Conservation (phyloP, 2,797 vertebrate genomes). For the Buphagus erythrorhynchus region DNA sequence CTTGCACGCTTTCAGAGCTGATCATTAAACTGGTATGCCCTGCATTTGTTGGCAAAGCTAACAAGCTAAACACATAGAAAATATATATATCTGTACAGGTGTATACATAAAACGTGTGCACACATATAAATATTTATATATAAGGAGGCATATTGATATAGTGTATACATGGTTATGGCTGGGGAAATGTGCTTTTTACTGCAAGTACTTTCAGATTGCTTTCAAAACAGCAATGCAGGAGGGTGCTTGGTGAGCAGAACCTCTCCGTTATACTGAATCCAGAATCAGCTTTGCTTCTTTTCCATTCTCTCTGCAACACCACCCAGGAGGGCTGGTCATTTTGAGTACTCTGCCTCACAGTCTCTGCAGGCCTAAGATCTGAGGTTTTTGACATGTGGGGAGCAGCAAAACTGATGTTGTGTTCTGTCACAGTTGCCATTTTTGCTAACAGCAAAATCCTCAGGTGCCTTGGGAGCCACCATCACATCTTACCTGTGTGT, state of each 20-base stretch:
- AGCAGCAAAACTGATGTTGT: neutral
- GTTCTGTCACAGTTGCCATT: neutral
- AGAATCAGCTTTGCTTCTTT: neutral
- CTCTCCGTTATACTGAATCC: neutral
- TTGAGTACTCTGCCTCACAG: neutral
- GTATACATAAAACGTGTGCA: neutral
- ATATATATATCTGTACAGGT: neutral
- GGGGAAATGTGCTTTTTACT: neutral
- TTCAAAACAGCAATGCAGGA: neutral
- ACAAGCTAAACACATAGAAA: neutral
- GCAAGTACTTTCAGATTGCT: neutral
- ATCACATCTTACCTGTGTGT: constrained; percentile 12
- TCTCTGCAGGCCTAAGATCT: neutral
- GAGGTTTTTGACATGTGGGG: neutral
- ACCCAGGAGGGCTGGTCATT: neutral
- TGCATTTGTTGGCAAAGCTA: neutral
- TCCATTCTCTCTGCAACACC: neutral
- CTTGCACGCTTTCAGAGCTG: neutral
- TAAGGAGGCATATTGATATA: neutral
- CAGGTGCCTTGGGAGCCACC: neutral
- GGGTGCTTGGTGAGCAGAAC: neutral
- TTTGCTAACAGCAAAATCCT: neutral
- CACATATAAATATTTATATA: neutral
- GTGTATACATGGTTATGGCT: neutral
- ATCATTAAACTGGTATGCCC: neutral